Conservation (phyloP, 2,797 vertebrate species). For the Sus cebifrons region DNA sequence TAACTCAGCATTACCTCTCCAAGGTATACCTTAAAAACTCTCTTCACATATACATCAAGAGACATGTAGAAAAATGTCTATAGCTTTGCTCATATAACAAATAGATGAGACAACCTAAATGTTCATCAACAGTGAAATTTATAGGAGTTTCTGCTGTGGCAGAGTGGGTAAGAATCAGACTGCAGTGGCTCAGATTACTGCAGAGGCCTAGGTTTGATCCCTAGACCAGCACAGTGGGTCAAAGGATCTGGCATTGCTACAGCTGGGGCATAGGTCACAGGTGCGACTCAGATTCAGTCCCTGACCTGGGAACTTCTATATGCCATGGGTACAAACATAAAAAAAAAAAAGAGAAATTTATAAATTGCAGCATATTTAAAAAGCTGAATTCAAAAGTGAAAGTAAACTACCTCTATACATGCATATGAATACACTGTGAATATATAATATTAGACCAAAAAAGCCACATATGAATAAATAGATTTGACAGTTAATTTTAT, state of each 20-base stretch:
- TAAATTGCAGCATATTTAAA: neutral
- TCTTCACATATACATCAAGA: neutral
- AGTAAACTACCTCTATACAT: neutral
- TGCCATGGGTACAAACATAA: too few relatives aligned
- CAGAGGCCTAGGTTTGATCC: too few relatives aligned
- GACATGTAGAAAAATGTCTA: neutral
- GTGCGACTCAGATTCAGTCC: too few relatives aligned
- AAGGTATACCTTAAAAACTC: neutral
- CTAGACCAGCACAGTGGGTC: too few relatives aligned
- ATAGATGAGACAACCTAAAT: neutral
- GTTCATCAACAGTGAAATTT: neutral
- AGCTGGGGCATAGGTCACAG: too few relatives aligned
- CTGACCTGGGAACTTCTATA: too few relatives aligned
- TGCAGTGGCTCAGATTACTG: too few relatives aligned
- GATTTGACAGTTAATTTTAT: neutral
- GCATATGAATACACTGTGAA: neutral
- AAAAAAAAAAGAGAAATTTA: neutral
- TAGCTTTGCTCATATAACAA: neutral
- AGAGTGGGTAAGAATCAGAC: too few relatives aligned
- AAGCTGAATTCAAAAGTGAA: neutral
- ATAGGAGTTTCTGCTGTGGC: too few relatives aligned
- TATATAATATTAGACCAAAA: neutral
- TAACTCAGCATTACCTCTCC: neutral
- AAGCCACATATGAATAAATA: neutral
- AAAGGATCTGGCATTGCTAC: too few relatives aligned